Evolutionary conservation across 1,140 invertebrate species (phyloP), one percentile per base, ranked within the genome.

Genomic region (Cydia splendana): DNA sequence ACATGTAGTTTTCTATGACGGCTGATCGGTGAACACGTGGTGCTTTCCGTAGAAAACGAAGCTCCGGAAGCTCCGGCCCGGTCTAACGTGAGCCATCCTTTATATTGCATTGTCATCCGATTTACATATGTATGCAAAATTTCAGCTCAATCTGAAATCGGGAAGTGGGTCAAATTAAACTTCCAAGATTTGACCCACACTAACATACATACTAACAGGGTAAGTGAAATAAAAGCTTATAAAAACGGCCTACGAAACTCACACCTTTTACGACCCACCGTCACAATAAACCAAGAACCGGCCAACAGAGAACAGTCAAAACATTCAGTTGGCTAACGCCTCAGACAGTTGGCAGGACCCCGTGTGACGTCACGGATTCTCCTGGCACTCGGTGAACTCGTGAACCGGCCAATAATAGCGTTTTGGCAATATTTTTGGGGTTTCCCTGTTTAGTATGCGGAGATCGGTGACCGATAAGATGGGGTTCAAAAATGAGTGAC

Each of bases 281-380:
- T 62, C 57, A 62, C n/a, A 62, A 62, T 62, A 62, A 62, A 62
- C 74, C 13, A 75, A 53, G 53, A 75, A 53, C 48, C 28, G 18
- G 28, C n/a, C 67, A 69, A 71, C 65, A 79, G 38, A 0, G 38
- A 42, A 42, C 85, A 88, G 87, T 86, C 88, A 88, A 85, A 90
- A 90, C 88, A 90, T 81, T 77, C 74, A 81, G 79, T 89, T 89
- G 88, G 88, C 87, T 53, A 65, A 30, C 75, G 77, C 73, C 76
- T 65, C 79, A 86, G 82, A 85, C 74, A 78, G 45, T 78, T 78
- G 65, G 77, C 76, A 69, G 78, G 77, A 76, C 75, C 77, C 76
- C 75, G 74, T 83, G 65, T 77, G 77, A 79, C 76, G 80, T 81
- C 77, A 78, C 80, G 75, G 77, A 75, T 24, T 75, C 80, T 75